Evolutionary conservation across 2,888 invertebrate genomes (phyloP), one percentile per base, ranked within the genome.

Genomic region (Cheilosia impressa): DNA sequence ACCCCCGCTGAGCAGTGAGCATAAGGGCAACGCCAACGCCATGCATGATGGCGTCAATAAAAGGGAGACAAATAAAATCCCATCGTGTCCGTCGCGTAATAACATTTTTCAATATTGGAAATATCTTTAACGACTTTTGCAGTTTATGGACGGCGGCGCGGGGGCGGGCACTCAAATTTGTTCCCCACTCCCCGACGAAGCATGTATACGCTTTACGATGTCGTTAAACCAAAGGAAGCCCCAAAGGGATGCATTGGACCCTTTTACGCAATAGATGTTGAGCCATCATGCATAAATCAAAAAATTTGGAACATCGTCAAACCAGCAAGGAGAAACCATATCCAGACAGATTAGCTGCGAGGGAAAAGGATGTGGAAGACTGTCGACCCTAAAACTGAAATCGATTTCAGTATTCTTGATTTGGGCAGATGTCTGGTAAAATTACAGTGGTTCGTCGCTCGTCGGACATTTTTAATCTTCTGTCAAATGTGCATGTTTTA

Each of bases 351-450:
- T 72, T 58, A 65, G 57, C 22, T 58, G 38, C 17, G 27, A 38
- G 1, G n/a, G 22, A 5, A 58, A 22, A 22, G 24, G 15, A 22
- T 43, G 9, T 15, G 15, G 45, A 31, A 31, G n/a, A 17, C 17
- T 43, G 47, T 6, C 27, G 38, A 41, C 55, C 47, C 47, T 50
- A 43, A 76, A 76, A 68, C 31, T 0, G 19, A 47, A 68, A 55
- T 68, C 68, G 73, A 69, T 80, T 75, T 69, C 47, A 22, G 47
- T 27, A 27, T 68, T 55, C 55, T 60, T 68, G 72, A 72, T 80
- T 75, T 69, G 24, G 38, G 52, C 24, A 24, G 57, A 52, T 81
- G 81, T 76, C 69, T 57, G 68, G 38, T 17, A 69, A 58, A 76
- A 62, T 69, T 69, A 81, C 75, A 55, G 50, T 55, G 19, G 52